Evolutionary conservation across 2,888 invertebrate genomes (phyloP).

Genomic region (Pachydiplax longipennis): DNA sequence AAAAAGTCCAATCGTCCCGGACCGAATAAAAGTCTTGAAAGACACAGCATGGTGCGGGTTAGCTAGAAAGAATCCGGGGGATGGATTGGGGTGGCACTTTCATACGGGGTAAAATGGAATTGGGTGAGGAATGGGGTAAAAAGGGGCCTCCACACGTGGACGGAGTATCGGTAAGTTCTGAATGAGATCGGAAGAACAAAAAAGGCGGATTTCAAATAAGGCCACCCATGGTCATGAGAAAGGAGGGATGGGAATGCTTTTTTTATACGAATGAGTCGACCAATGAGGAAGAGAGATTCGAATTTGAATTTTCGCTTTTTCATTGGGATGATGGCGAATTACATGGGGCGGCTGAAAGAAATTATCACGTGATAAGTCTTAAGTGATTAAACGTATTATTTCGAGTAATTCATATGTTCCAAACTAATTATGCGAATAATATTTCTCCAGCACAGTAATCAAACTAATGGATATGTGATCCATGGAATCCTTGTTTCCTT

Average conservation of each 20-base stretch:
- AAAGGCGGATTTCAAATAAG: constrained; percentile 20
- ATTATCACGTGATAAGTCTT: no score
- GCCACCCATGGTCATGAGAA: not conserved
- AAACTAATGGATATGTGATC: no score
- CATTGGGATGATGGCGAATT: no score
- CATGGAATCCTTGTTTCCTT: no score
- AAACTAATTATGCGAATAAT: no score
- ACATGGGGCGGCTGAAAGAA: no score
- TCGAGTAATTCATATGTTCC: no score
- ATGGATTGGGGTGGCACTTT: not conserved
- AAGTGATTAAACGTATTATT: no score
- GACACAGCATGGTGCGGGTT: constrained; percentile 28
- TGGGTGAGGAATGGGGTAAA: not conserved
- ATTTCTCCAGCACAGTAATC: no score
- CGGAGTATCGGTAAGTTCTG: not conserved
- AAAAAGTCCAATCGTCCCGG: constrained; percentile 29
- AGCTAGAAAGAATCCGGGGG: not conserved
- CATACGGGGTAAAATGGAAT: not conserved
- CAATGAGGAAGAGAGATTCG: no score
- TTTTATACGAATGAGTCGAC: no score
- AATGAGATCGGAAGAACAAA: constrained; percentile 36
- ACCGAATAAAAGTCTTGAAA: constrained; percentile 27
- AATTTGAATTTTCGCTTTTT: no score
- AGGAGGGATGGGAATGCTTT: not conserved
- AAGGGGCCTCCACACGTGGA: not conserved